Conservation (phyloP, 92 coral and sea anemone species). For the Zoanthus sansibaricus region DNA sequence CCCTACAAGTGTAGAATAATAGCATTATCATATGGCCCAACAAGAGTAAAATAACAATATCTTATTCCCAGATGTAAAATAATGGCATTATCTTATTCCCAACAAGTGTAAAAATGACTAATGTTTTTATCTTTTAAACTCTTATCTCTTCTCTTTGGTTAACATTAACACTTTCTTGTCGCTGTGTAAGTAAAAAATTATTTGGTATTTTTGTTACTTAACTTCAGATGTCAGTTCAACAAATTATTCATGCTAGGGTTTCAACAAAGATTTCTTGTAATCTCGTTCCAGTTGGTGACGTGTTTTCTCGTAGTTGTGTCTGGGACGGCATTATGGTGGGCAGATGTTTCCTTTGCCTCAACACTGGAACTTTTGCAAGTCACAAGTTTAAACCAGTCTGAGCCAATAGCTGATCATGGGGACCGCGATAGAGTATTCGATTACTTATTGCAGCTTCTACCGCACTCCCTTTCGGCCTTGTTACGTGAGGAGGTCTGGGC, state of each 20-base stretch:
- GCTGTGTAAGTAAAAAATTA: too few relatives aligned
- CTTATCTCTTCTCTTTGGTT: too few relatives aligned
- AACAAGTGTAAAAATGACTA: too few relatives aligned
- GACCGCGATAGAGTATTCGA: background rate
- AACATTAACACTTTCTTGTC: too few relatives aligned
- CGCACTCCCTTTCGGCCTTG: slow-evolving; percentile 26
- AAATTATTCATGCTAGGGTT: background rate
- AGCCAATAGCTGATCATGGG: background rate
- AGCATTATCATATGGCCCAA: too few relatives aligned
- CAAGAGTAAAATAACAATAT: too few relatives aligned
- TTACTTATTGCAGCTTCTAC: slow-evolving; percentile 11
- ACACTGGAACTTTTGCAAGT: slow-evolving; percentile 3
- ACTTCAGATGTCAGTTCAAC: too few relatives aligned
- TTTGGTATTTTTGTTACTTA: too few relatives aligned
- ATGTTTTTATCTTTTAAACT: too few relatives aligned
- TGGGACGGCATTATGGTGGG: slow-evolving; percentile 39
- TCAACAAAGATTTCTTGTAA: background rate
- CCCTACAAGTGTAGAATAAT: too few relatives aligned
- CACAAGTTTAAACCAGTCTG: background rate
- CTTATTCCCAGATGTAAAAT: too few relatives aligned
- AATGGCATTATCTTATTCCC: too few relatives aligned
- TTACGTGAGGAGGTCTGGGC: slow-evolving; percentile 18
- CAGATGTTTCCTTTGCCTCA: slow-evolving; percentile 13
- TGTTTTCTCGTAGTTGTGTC: slow-evolving; percentile 19
- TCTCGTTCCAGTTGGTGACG: background rate